Evolutionary conservation across 2,797 vertebrate genomes (phyloP).

Genomic region (Cossypha dichroa): DNA sequence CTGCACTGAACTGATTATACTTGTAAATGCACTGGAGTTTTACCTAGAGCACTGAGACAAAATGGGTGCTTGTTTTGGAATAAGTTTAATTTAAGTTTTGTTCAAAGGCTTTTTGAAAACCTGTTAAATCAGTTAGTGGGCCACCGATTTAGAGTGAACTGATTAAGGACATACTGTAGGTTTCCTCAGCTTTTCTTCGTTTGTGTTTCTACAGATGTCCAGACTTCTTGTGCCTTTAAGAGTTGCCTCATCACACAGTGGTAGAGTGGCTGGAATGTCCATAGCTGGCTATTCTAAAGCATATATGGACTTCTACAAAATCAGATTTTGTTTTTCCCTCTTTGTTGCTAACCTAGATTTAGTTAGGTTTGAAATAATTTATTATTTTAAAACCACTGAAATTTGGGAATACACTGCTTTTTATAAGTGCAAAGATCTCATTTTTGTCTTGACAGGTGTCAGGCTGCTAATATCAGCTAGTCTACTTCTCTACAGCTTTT

Average conservation of each 20-base stretch:
- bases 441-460: not conserved
- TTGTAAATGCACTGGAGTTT: slow-evolving; percentile 32
- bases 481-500: not conserved
- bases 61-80: slow-evolving; percentile 12
- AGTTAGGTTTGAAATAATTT: not conserved
- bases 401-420: not conserved
- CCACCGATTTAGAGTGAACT: not conserved
- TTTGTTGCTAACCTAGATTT: not conserved
- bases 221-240: not conserved
- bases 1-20: not conserved
- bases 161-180: not conserved
- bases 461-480: not conserved
- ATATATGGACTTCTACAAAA: not conserved
- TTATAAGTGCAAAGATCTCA: not conserved
- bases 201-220: not conserved
- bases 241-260: not conserved
- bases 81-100: slow-evolving; percentile 25
- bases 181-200: not conserved
- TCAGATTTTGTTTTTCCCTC: not conserved
- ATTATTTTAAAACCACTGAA: not conserved
- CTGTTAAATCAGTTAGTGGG: not conserved
- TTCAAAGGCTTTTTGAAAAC: slow-evolving; percentile 21
- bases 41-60: not conserved
- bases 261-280: not conserved
- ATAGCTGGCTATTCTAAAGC: not conserved